phyloP scores from a whole-genome alignment of 1,140 invertebrate species.

The Delia radicum region DNA sequence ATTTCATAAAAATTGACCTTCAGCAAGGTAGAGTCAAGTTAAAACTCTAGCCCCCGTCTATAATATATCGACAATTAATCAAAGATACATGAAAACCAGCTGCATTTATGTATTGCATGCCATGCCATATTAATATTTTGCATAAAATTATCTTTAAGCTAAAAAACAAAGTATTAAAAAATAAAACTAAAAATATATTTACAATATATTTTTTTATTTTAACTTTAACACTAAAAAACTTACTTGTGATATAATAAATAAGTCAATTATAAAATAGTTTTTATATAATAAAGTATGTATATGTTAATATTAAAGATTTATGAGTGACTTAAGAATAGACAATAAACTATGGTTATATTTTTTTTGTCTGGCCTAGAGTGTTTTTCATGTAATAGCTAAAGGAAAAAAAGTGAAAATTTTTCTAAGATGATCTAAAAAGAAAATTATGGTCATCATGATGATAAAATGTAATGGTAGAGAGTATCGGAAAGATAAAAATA shows the following conservation, averaged over 20 bases:
- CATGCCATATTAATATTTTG: not conserved
- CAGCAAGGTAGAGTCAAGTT: not conserved
- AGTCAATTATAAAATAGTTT: constrained; percentile 1
- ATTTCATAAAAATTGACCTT: not conserved
- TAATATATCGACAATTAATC: not conserved
- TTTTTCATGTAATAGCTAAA: not conserved
- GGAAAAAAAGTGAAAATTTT: not conserved
- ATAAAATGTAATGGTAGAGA: no score
- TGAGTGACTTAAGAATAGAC: constrained; percentile 4
- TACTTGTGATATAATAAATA: not conserved
- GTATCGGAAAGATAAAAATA: no score
- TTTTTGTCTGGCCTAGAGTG: not conserved
- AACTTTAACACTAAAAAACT: not conserved
- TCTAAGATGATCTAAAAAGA: no score
- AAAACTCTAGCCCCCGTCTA: not conserved
- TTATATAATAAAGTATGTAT: no score
- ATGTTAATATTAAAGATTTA: not conserved
- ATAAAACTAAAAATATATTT: not conserved
- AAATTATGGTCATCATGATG: no score
- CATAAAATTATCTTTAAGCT: not conserved
- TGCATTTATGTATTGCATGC: constrained; percentile 1
- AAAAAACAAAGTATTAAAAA: not conserved
- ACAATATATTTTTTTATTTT: not conserved
- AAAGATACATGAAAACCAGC: constrained; percentile 1
- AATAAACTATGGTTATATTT: not conserved